phyloP scores from a whole-genome alignment of 2,113 vertebrate species.

The human (Homo sapiens) region DNA sequence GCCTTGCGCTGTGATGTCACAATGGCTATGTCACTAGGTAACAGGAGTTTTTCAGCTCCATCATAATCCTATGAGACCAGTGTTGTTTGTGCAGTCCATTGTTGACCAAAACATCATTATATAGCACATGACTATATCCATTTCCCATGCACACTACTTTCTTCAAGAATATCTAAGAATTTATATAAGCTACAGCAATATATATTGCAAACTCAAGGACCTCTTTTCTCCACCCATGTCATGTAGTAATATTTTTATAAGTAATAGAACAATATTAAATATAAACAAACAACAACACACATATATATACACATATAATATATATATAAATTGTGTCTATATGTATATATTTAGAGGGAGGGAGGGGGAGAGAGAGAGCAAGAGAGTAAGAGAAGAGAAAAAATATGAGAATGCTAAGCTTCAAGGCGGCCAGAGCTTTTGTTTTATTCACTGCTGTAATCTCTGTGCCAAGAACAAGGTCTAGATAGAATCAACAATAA shows the following conservation, averaged over 20 bases:
- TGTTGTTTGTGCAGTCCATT: not conserved
- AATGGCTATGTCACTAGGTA: not conserved
- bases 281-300: not conserved
- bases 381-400: not conserved
- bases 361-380: not conserved
- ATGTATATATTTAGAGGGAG: no score
- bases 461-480: not conserved
- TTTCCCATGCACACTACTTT: not conserved
- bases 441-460: conserved; percentile 14
- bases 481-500: conserved; percentile 10
- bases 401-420: not conserved
- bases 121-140: not conserved
- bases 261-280: not conserved
- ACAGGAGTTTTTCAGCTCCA: not conserved
- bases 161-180: not conserved
- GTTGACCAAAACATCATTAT: not conserved
- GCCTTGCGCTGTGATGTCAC: not conserved
- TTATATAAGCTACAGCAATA: conserved; percentile 2
- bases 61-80: not conserved
- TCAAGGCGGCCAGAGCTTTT: not conserved
- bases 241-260: conserved; percentile 41
- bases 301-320: no score
- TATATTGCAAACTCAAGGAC: not conserved
- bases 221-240: not conserved
- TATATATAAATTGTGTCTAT: no score